Conservation (phyloP, 1,140 invertebrate species). For the Drosophila simulans region DNA sequence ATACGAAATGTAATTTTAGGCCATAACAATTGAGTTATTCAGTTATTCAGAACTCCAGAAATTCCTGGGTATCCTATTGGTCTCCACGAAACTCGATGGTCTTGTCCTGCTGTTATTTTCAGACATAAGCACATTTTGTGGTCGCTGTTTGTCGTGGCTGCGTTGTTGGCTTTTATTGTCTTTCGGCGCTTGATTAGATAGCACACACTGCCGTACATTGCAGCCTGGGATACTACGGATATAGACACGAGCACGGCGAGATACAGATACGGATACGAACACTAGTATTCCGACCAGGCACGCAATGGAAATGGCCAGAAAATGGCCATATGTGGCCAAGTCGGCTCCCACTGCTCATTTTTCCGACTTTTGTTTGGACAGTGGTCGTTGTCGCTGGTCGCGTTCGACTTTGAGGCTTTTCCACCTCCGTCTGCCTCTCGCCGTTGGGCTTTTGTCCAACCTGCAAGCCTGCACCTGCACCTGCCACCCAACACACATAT, state of each 20-base stretch:
- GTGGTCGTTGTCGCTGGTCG: constrained; percentile 39
- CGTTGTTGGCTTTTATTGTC: constrained; percentile 80
- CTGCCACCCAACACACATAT: constrained; percentile 29
- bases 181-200: constrained; percentile 82
- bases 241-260: constrained; percentile 8
- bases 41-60: background rate
- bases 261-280: constrained; percentile 33
- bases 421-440: constrained; percentile 41
- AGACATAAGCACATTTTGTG: constrained; percentile 77
- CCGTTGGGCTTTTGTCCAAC: constrained; percentile 48
- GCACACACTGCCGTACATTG: constrained; percentile 17
- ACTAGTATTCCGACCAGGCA: constrained; percentile 34
- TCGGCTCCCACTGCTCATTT: constrained; percentile 53
- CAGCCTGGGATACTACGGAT: constrained; percentile 12
- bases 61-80: constrained; percentile 20
- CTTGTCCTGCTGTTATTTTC: constrained; percentile 56
- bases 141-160: constrained; percentile 77
- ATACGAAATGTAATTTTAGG: too few relatives aligned
- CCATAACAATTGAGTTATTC: too few relatives aligned
- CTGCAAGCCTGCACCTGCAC: constrained; percentile 33
- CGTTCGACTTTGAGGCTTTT: constrained; percentile 57
- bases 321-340: constrained; percentile 82
- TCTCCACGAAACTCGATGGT: constrained; percentile 8
- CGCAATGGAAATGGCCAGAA: constrained; percentile 58
- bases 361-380: constrained; percentile 56